Evolutionary conservation across 2,888 invertebrate genomes (phyloP), one percentile per base, ranked within the genome.

Genomic region (Aquatica leii): DNA sequence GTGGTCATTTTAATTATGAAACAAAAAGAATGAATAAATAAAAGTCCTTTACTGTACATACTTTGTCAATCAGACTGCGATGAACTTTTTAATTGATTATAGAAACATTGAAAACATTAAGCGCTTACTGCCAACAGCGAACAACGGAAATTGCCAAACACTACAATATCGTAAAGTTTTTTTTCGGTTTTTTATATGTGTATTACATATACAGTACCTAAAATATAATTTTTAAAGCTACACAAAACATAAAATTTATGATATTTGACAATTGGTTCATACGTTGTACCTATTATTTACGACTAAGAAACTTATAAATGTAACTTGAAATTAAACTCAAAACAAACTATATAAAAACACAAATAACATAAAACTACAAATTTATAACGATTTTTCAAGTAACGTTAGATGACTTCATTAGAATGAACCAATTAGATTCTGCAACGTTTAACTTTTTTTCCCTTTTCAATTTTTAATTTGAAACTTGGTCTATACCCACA

Each of bases 1-100:
- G 73, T 74, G 74, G 74, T 71, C 72, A 71, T 74, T 76, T 74
- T 75, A 76, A 76, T 76, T 76, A 74, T 65, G 67, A 67, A 72
- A 74, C 74, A 74, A 75, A 75, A 74, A 72, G 71, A 72, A 65
- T 66, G 66, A 66, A 66, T 68, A 68, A 70, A 72, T 69, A 73
- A 74, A 73, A 54, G 54, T 35, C 41, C 17, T 37, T 20, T 41
- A 43, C 53, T 63, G 62, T 65, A 63, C 57, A 65, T 66, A 65
- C 67, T 70, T 62, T 68, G 68, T 71, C 73, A 75, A 75, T 75
- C 74, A 70, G 71, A 68, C 69, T 73, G 72, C 72, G 71, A 69
- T 70, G 71, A 69, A 71, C 66, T 73, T 76, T 75, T 76, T 74
- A 76, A 76, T 76, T 74, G 74, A 72, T 73, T 71, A 68, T 69